Conservation (phyloP, 2,797 vertebrate genomes). For the Delichon dasypus region DNA sequence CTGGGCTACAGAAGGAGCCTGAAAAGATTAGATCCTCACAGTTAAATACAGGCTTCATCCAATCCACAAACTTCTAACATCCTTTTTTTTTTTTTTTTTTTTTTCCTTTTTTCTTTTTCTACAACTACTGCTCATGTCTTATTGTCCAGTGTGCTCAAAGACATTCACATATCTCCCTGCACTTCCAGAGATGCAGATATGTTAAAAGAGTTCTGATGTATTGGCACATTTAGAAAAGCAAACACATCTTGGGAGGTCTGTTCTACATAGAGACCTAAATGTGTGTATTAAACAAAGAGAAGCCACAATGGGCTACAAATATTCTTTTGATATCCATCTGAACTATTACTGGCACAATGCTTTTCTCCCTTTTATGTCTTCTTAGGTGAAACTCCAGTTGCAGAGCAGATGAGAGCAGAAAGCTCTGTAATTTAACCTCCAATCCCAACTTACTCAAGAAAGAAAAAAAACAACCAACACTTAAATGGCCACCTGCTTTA, state of each 20-base stretch:
- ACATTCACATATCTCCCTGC: background rate
- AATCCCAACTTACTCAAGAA: background rate
- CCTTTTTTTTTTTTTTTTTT: background rate
- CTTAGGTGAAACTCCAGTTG: background rate
- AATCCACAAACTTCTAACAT: background rate
- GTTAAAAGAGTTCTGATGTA: background rate
- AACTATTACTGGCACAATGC: accelerated
- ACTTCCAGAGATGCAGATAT: background rate
- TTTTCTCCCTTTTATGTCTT: background rate
- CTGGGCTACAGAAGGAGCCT: background rate
- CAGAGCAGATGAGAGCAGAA: background rate
- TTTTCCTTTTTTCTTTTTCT: too few species aligned
- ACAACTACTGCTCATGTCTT: background rate
- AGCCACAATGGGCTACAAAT: background rate
- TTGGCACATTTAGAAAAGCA: background rate
- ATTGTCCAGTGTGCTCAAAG: background rate
- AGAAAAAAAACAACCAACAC: background rate
- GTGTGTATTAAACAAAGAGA: background rate
- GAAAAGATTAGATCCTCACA: background rate
- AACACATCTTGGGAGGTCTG: background rate
- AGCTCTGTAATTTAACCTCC: background rate
- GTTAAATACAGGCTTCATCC: background rate
- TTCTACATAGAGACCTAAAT: background rate
- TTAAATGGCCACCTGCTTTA: background rate
- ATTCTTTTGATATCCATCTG: background rate